Evolutionary conservation across 1,140 invertebrate species (phyloP), one percentile per base, ranked within the genome.

Genomic region (Neoseiulus cucumeris): DNA sequence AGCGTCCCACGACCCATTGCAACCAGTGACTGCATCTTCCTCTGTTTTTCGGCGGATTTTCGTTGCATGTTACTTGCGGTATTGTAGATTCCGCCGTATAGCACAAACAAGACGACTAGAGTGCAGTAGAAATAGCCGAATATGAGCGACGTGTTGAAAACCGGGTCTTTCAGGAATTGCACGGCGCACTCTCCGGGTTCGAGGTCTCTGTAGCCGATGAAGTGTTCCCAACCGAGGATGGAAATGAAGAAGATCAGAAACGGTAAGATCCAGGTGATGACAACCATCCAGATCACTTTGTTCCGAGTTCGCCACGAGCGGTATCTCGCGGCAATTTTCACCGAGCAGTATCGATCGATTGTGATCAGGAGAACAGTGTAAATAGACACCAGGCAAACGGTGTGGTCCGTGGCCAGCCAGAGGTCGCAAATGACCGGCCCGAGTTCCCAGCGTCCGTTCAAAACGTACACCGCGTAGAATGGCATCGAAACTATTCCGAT

Each of bases 211-310:
- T 87, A 87, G 1, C 93, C 94, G 39, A 92, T 85, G 72, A 97
- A 97, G 74, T 93, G 89, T 74, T 97, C 93, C 93, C 96, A 99
- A 30, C 94, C 95, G 73, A 99, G 96, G 68, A 99, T 98, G 65
- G 90, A 92, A 65, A 92, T 92, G 75, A 98, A 98, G 76, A 99
- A 99, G 2, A 99, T 78, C 17, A 96, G 76, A 0, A 90, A 87
- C 4, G 96, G 95, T 66, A 98, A 87, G 39, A 98, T 89, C 96
- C 96, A 99, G 0, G 93, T 98, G 14, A 79, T 70, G 0, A 77
- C 75, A n/a, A 84, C 76, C 76, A 98, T 92, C 80, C 86, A 90
- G 42, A 91, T 84, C 0, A 94, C 88, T 70, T 87, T 82, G 68
- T 85, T 84, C 72, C 94, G 91, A 0, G 96, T 98, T 47, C 96